Conservation (phyloP, 2,113 vertebrate genomes). For the Menura novaehollandiae region DNA sequence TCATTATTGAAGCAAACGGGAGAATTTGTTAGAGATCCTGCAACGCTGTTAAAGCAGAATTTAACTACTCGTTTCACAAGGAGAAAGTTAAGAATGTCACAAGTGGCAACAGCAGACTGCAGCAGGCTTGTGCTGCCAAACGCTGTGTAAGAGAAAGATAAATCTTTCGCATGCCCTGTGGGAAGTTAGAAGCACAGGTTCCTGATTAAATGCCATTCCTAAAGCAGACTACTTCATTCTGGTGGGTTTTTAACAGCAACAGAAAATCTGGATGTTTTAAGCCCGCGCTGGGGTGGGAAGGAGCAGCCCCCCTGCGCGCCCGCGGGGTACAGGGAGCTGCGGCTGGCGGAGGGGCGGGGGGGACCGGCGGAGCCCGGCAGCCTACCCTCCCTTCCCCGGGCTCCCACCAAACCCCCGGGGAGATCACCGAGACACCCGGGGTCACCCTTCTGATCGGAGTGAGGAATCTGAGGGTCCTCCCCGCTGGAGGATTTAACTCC, state of each 20-base stretch:
- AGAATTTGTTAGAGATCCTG: neutral
- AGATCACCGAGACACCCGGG: neutral
- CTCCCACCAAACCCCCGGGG: neutral
- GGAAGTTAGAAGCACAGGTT: neutral
- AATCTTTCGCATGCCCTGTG: neutral
- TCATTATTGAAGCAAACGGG: neutral
- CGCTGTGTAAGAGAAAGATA: neutral
- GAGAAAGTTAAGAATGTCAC: neutral
- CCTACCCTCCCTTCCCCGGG: neutral
- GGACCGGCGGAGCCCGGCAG: neutral
- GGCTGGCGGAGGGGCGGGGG: neutral
- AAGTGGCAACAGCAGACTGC: neutral
- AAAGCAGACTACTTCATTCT: neutral
- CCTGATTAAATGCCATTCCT: neutral
- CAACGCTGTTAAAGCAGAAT: neutral
- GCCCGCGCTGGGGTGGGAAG: neutral
- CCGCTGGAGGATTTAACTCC: neutral
- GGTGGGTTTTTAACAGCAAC: neutral
- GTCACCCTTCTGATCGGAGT: neutral
- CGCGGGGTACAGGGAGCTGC: neutral
- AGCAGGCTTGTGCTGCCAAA: neutral
- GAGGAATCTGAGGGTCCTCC: fast-evolving
- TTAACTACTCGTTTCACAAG: neutral
- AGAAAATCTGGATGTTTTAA: neutral
- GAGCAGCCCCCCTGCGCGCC: neutral